Evolutionary conservation across 2,797 vertebrate species (phyloP), one percentile per base, ranked within the genome.

Genomic region (Anniella stebbinsi): DNA sequence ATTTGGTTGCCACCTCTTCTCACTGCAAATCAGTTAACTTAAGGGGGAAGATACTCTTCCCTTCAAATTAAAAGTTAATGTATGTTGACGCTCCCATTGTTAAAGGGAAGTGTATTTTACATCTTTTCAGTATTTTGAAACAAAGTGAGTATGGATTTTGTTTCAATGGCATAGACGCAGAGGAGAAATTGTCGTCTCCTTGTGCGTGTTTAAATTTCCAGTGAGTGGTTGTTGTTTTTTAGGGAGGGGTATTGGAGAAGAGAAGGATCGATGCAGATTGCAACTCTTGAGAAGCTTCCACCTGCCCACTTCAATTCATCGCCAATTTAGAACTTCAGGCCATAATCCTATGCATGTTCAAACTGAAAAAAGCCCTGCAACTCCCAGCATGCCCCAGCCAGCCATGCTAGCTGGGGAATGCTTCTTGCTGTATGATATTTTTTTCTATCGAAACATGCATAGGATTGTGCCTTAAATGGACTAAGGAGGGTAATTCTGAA

Each of bases 81-180:
- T 21, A 38, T 28, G n/a, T 63, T 18, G 41, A 75, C 57, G n/a
- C 21, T 36, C 80, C 66, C 73, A 63, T 70, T 87, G 73, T 87
- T 84, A 70, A 5, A 41, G 76, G 45, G 75, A 88, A 54, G 11
- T 69, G 30, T 48, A 66, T 60, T 77, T 51, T 77, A 70, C 33
- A 38, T n/a, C 57, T 89, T 91, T 89, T 84, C 91, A 83, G 33
- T 75, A 83, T 89, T 85, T 73, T 66, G 66, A 73, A 84, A 63
- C n/a, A 13, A 91, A 85, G 67, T 70, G 51, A 48, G n/a, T n/a
- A 57, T 38, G 13, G 12, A 1, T 73, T 33, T 80, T 30, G 66
- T 87, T 73, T 45, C 60, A 7, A 45, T 54, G 48, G 57, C 72
- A 60, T 70, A n/a, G 51, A 83, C 54, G 45, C 48, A 30, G 41